phyloP scores from a whole-genome alignment of 1,140 invertebrate genomes.

The Popillia japonica region DNA sequence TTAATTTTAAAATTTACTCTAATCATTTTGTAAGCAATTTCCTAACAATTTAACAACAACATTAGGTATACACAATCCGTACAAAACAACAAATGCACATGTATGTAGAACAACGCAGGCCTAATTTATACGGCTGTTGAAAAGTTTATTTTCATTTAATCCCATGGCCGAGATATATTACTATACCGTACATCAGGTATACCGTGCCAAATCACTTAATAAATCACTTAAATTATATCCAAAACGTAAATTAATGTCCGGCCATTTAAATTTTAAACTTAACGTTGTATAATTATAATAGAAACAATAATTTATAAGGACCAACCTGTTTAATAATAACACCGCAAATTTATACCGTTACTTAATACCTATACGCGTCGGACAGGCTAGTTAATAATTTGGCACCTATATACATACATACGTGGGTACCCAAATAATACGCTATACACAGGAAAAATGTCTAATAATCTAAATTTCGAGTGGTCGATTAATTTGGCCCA shows the following conservation, averaged over 20 bases:
- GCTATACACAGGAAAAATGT: background rate
- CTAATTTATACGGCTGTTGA: background rate
- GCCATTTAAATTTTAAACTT: constrained; percentile 13
- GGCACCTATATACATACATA: background rate
- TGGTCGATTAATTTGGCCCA: background rate
- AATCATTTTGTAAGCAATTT: too few species aligned
- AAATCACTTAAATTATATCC: constrained; percentile 8
- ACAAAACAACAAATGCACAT: background rate
- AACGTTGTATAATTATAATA: constrained; percentile 11
- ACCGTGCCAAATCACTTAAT: constrained; percentile 14
- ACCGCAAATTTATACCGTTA: background rate
- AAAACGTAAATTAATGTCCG: constrained; percentile 5
- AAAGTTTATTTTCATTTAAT: constrained; percentile 20
- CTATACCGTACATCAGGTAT: background rate
- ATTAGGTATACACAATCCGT: background rate
- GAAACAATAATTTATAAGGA: constrained; percentile 6
- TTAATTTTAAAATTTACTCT: too few species aligned
- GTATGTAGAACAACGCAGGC: background rate
- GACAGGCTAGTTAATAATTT: background rate
- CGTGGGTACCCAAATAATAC: too few species aligned
- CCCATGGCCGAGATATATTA: constrained; percentile 3
- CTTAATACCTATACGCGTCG: background rate
- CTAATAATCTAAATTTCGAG: background rate
- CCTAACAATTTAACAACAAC: too few species aligned
- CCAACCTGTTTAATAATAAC: background rate